Base-by-base conservation (phyloP, 2,888 invertebrate genomes). In the Amiota mariae region DNA sequence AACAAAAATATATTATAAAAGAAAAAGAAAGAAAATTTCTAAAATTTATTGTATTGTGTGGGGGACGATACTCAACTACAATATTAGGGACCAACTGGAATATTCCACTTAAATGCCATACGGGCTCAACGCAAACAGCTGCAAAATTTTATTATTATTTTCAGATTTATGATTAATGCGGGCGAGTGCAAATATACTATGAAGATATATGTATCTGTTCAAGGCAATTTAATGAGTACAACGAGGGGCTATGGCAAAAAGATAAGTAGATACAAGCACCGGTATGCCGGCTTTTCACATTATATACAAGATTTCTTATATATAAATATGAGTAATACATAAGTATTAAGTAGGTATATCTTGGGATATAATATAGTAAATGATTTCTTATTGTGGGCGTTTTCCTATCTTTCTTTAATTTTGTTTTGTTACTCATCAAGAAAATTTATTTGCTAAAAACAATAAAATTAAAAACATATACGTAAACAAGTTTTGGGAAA, bases 21-120 rank as follows among this genome's bases (percentile, higher is more conserved):
- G 8, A 36, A 36, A 36, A n/a, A n/a, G n/a, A n/a, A n/a, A 36
- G 4, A 36, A 1, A 36, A 6, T 36, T 36, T 36, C 36, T 36
- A 6, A 36, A 24, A 24, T 24, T 24, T 24, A 24, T 24, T 24
- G 24, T 24, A 24, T 24, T 24, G 24, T 24, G 24, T 24, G 24
- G 24, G 24, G 24, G 24, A 24, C 24, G 24, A 24, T 24, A 24
- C 24, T 2, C 24, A 24, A 24, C 24, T 24, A 24, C 24, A 24
- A 6, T 36, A 36, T 2, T 36, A 66, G 66, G 66, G 66, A 64
- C 15, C 64, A 64, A 15, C 13, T 64, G 64, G 64, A 72, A 76
- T 82, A 76, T 76, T 47, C 59, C 70, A 51, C 59, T 36, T 36
- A 36, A 36, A 36, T 36, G 36, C 8, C 36, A 59, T 48, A 49